Base-by-base conservation (phyloP, 2,113 vertebrate genomes). In the Notarius lentiginosus region DNA sequence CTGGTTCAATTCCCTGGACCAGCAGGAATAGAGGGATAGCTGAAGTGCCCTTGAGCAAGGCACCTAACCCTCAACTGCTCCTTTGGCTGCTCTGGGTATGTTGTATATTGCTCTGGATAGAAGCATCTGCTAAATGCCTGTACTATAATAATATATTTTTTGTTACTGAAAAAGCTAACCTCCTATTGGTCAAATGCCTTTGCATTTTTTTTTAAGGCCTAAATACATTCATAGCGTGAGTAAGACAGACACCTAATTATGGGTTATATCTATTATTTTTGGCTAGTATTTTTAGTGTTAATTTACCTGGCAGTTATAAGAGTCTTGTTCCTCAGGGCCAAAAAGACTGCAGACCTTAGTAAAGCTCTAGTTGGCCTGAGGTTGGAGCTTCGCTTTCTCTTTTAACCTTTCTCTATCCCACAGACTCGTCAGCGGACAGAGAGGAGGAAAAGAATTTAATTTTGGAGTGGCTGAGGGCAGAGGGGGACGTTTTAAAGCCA, bases 361-460 rank as follows among this genome's bases (percentile, higher is more conserved):
- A 73, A 86, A 83, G 84, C 77, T 88, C 73, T 66, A 80, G 65
- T 53, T 93, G 93, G 94, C 94, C 63, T 65, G 86, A 91, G 94
- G 53, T 86, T 91, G 91, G 91, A 91, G 93, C 93, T 86, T 88
- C 89, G 94, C 93, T 90, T 91, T 94, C 89, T 90, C 96, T 97
- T 97, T 97, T 96, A 97, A 96, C 96, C 92, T 91, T 61, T 93
- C 94, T 94, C 94, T 95, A 95, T 96, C 95, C 93, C 95, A 96
- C 93, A 93, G 92, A 93, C 92, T 82, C 91, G 92, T 95, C 94
- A 92, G 91, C 49, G 91, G 85, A 84, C 79, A 92, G 91, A 87
- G 93, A 94, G 93, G 94, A 84, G 56, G 87, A 94, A 92, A 96
- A 94, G 95, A 96, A 97, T 97, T 96, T 96, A 94, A 95, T 96